Evolutionary conservation across 2,888 invertebrate genomes (phyloP).

Genomic region (Hypsopygia costalis): DNA sequence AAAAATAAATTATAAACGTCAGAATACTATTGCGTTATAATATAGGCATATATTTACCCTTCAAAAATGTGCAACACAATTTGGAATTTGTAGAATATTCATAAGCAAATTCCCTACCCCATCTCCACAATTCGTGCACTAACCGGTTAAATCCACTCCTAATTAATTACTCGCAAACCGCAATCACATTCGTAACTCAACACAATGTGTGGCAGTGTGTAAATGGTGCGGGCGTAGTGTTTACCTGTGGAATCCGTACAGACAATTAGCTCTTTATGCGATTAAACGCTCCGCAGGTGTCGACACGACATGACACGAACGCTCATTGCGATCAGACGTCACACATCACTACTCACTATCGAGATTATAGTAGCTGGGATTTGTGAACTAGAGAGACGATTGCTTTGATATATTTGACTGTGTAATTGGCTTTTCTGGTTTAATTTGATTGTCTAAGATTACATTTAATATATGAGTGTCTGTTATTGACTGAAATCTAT

Average conservation of each 20-base stretch:
- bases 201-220: slow-evolving; percentile 35
- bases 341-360: slow-evolving; percentile 18
- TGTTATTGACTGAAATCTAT: too few species aligned
- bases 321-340: slow-evolving; percentile 25
- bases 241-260: slow-evolving; percentile 74
- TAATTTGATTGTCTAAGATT: too few species aligned
- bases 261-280: slow-evolving; percentile 77
- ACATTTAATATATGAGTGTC: too few species aligned
- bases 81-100: not conserved
- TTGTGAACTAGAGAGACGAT: slow-evolving; percentile 3
- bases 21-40: too few species aligned
- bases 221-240: slow-evolving; percentile 60
- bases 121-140: slow-evolving; percentile 7
- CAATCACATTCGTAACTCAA: slow-evolving; percentile 24
- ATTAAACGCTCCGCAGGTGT: slow-evolving; percentile 68
- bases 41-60: too few species aligned
- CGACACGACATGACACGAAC: slow-evolving; percentile 33
- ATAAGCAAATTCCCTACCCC: slow-evolving; percentile 4
- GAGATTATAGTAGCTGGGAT: too few species aligned
- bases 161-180: slow-evolving; percentile 15
- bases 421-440: too few species aligned
- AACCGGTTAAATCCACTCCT: slow-evolving; percentile 11
- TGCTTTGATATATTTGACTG: too few species aligned
- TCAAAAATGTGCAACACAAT: not conserved
- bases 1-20: too few species aligned